Percentiles rank a stretch among this genome's conserved stretches.
Evolutionary conservation across 2,888 invertebrate genomes (phyloP).

Genomic region (Xestia xanthographa): DNA sequence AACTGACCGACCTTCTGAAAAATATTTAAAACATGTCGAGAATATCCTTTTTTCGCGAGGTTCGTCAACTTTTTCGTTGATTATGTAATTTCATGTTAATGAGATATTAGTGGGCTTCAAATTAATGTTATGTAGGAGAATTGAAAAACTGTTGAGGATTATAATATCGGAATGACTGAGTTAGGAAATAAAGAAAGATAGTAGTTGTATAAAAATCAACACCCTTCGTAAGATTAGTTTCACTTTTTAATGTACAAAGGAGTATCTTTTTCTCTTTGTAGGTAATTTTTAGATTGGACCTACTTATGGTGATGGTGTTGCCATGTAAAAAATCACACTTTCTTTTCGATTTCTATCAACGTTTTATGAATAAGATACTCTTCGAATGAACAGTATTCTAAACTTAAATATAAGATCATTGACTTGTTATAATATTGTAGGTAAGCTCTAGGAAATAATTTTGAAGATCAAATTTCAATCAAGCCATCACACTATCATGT

Average conservation of each 20-base stretch:
- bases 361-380: conserved; percentile 78
- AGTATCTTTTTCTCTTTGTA: conserved; percentile 82
- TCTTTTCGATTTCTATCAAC: conserved; percentile 52
- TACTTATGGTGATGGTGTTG: conserved; percentile 67
- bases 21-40: background rate
- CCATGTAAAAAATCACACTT: conserved; percentile 61
- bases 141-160: conserved; percentile 1
- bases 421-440: conserved; percentile 73
- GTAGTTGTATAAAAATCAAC: conserved; percentile 2
- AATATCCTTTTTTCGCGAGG: background rate
- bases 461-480: conserved; percentile 61
- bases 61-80: background rate
- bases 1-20: background rate
- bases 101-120: background rate
- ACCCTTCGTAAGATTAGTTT: conserved; percentile 72
- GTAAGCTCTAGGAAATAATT: conserved; percentile 72
- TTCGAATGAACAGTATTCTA: conserved; percentile 72
- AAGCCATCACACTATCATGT: conserved; percentile 82
- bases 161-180: conserved; percentile 37
- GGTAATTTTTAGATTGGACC: conserved; percentile 36
- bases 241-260: conserved; percentile 74
- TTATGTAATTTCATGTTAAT: background rate
- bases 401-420: conserved; percentile 65
- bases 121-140: background rate
- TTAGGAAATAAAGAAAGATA: conserved; percentile 11